These are phyloP conservation scores for Aphidius gifuensis DNA, from an alignment of 1,140 invertebrate genomes.

Conservation along the genomic window DNA sequence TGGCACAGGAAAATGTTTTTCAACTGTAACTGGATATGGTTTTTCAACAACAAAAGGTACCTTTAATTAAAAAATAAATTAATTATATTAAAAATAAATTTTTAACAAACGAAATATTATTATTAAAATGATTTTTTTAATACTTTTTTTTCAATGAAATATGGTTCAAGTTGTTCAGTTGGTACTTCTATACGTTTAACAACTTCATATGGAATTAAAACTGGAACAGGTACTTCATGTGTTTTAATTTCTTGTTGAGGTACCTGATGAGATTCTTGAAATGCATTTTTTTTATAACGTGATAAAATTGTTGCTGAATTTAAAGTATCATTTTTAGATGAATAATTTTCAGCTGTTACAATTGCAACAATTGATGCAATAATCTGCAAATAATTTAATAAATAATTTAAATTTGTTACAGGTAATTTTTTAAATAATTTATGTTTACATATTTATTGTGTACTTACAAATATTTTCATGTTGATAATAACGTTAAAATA, in stretches of 20 bases:
- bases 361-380: slow-evolving; percentile 34
- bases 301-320: slow-evolving; percentile 66
- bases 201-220: slow-evolving; percentile 70
- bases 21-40: slow-evolving; percentile 73
- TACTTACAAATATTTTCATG: slow-evolving; percentile 46
- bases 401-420: too few relatives aligned
- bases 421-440: too few relatives aligned
- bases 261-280: slow-evolving; percentile 72
- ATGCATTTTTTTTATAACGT: slow-evolving; percentile 72
- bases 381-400: slow-evolving; percentile 29
- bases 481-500: slow-evolving; percentile 2
- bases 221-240: slow-evolving; percentile 67
- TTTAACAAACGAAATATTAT: background rate
- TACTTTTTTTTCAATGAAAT: slow-evolving; percentile 67
- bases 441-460: too few relatives aligned
- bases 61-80: slow-evolving; percentile 39
- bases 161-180: slow-evolving; percentile 72
- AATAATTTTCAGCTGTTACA: slow-evolving; percentile 36
- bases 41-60: slow-evolving; percentile 74
- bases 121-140: slow-evolving; percentile 6
- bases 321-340: slow-evolving; percentile 49
- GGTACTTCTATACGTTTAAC: slow-evolving; percentile 65
- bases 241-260: slow-evolving; percentile 71
- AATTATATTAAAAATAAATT: background rate
- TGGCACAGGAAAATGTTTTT: slow-evolving; percentile 73